Evolutionary conservation across 2,888 invertebrate genomes (phyloP).

Genomic region (Microchrysa polita): DNA sequence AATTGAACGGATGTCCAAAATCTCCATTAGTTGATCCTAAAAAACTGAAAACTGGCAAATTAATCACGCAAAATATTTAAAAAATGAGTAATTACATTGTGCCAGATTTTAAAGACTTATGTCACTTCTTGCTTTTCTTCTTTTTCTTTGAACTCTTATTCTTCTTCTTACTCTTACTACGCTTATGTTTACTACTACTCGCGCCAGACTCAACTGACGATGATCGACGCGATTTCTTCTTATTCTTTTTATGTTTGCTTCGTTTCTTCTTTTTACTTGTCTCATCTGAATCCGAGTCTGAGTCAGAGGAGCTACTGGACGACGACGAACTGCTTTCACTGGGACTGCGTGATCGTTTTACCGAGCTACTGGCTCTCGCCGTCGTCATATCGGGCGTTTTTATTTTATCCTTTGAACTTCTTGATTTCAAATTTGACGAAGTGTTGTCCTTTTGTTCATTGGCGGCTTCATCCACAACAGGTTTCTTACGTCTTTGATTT

Average conservation of each 20-base stretch:
- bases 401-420: constrained; percentile 51
- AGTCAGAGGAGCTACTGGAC: constrained; percentile 69
- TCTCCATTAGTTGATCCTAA: too few relatives aligned
- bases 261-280: constrained; percentile 70
- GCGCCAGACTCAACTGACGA: constrained; percentile 63
- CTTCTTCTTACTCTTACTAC: constrained; percentile 76
- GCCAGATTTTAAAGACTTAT: constrained; percentile 41
- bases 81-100: constrained; percentile 12
- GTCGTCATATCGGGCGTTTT: constrained; percentile 54
- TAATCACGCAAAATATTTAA: background rate
- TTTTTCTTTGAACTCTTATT: constrained; percentile 77
- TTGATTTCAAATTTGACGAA: constrained; percentile 60
- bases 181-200: constrained; percentile 62
- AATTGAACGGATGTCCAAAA: too few relatives aligned
- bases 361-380: constrained; percentile 55
- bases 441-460: constrained; percentile 73
- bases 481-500: constrained; percentile 69
- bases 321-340: constrained; percentile 64
- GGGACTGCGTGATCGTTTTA: constrained; percentile 70
- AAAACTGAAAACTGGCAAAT: too few relatives aligned
- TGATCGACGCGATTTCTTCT: constrained; percentile 68
- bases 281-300: constrained; percentile 63
- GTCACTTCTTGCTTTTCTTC: constrained; percentile 71
- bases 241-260: constrained; percentile 70
- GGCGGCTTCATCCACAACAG: constrained; percentile 75